phyloP scores from a whole-genome alignment of 2,113 vertebrate genomes.

The Chascanopsetta lugubris region DNA sequence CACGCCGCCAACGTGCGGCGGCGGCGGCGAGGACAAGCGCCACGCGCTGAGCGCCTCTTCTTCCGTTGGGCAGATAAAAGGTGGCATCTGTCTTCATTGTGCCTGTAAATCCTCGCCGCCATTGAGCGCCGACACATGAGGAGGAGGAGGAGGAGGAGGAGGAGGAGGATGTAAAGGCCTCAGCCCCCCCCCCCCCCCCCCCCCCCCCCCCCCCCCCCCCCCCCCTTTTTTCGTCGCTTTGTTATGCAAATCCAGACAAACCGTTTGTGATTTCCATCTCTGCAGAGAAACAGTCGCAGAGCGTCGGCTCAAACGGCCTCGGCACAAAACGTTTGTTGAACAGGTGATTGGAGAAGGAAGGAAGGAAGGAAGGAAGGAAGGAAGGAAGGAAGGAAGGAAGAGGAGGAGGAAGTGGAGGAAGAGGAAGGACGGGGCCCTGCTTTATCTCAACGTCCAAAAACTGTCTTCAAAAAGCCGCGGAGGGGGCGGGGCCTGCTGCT shows the following conservation, averaged over 20 bases:
- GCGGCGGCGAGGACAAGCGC: conserved; percentile 52
- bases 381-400: too few species aligned
- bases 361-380: conserved; percentile 30
- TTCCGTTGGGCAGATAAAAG: conserved; percentile 75
- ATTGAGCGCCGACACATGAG: conserved; percentile 66
- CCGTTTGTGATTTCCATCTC: conserved; percentile 61
- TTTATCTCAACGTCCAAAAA: neutral
- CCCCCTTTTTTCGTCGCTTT: conserved; percentile 38
- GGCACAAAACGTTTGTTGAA: neutral
- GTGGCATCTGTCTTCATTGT: conserved; percentile 77
- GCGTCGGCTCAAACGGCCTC: conserved; percentile 14
- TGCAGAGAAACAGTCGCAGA: conserved; percentile 20
- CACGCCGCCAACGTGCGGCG: conserved; percentile 31
- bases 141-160: conserved; percentile 60
- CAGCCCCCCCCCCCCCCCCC: conserved; percentile 43
- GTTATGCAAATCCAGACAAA: conserved; percentile 76
- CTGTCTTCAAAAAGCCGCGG: too few species aligned
- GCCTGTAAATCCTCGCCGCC: conserved; percentile 51
- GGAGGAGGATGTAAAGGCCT: conserved; percentile 44
- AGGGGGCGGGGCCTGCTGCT: neutral
- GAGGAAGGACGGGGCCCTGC: conserved; percentile 1
- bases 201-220: conserved; percentile 28
- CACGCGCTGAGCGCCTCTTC: conserved; percentile 68
- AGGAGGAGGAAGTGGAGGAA: conserved; percentile 19
- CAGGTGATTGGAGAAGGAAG: neutral